A percentile compares a stretch with the other conserved stretches of the same genome.
phyloP scores from a whole-genome alignment of 2,113 vertebrate species.

The Pterocles orientalis region DNA sequence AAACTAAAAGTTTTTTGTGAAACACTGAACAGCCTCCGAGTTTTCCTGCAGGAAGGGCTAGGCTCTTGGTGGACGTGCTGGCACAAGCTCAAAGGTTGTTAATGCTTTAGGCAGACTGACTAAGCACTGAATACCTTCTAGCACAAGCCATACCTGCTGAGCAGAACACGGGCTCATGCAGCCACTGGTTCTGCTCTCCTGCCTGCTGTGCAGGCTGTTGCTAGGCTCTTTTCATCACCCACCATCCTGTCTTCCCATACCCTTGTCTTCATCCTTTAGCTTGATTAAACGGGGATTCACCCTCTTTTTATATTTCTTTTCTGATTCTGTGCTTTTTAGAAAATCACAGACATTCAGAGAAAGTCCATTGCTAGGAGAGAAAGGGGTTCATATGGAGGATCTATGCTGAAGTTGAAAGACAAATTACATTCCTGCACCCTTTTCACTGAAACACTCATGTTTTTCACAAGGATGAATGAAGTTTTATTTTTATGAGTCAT shows the following conservation, averaged over 20 bases:
- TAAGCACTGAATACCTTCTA: background rate
- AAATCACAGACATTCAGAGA: background rate
- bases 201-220: background rate
- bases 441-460: background rate
- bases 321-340: background rate
- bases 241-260: background rate
- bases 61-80: background rate
- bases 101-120: background rate
- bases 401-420: background rate
- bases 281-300: background rate
- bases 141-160: background rate
- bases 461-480: background rate
- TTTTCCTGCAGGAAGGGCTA: background rate
- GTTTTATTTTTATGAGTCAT: background rate
- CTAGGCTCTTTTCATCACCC: background rate
- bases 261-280: background rate
- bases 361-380: background rate
- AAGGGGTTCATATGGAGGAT: background rate
- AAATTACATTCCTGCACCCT: background rate
- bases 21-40: too few relatives aligned
- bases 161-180: accelerated
- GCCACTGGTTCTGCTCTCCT: background rate
- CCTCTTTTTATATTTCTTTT: background rate
- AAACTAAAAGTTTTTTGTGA: background rate
- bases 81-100: background rate